A percentile compares a stretch with the other conserved stretches of the same genome.
These are phyloP conservation scores for Seriola rivoliana DNA, from an alignment of 2,113 vertebrate genomes.

Conservation along the genomic window DNA sequence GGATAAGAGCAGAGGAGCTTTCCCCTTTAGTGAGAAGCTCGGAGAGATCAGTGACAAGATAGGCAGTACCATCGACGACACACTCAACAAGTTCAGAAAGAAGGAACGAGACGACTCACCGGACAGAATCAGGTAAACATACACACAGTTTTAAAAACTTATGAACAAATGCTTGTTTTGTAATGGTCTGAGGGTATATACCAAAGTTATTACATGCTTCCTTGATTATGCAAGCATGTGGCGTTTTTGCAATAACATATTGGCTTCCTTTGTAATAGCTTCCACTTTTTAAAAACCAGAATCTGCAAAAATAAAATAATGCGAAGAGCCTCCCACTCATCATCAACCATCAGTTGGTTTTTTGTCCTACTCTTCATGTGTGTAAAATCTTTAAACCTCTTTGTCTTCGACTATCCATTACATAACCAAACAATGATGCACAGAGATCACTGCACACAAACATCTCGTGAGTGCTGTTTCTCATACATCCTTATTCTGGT, in stretches of 20 bases:
- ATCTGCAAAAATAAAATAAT: constrained; percentile 9
- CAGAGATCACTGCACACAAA: background rate
- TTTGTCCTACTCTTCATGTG: background rate
- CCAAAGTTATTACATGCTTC: background rate
- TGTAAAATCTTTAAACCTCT: constrained; percentile 7
- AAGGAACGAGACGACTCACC: constrained; percentile 96
- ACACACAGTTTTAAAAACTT: background rate
- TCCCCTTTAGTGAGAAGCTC: constrained; percentile 97
- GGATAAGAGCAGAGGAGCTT: constrained; percentile 93
- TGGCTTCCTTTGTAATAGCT: constrained; percentile 4
- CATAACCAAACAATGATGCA: background rate
- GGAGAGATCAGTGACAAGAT: constrained; percentile 98
- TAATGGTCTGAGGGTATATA: background rate
- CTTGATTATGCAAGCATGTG: background rate
- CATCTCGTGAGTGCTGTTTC: constrained; percentile 7
- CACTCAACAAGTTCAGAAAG: constrained; percentile 97
- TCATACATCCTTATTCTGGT: constrained; percentile 25
- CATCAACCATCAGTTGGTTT: background rate
- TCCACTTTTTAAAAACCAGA: background rate
- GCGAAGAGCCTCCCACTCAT: background rate
- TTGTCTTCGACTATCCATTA: constrained; percentile 1
- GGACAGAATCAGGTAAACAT: constrained; percentile 91
- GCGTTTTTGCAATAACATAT: background rate
- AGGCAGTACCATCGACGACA: constrained; percentile 97
- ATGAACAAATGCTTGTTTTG: background rate